Conservation (phyloP, 1,140 invertebrate species). For the Pogonomyrmex californicus region DNA sequence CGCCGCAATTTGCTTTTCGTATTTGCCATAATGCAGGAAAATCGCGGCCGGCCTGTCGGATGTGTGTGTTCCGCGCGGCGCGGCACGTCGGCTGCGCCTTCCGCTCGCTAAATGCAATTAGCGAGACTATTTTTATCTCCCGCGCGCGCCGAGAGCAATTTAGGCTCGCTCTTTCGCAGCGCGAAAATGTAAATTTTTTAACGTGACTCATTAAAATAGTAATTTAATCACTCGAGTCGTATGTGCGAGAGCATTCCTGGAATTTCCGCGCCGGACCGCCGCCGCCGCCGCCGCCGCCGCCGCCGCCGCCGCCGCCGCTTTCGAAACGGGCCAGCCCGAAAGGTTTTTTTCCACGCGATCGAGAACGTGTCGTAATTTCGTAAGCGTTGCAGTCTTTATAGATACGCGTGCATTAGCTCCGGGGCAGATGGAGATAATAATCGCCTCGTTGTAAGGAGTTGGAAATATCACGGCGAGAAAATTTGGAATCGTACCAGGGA, state of each 20-base stretch:
- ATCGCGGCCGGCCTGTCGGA: slow-evolving; percentile 58
- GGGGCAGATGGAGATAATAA: neutral
- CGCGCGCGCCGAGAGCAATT: slow-evolving; percentile 40
- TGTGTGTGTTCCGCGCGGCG: neutral
- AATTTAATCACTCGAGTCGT: slow-evolving; percentile 50
- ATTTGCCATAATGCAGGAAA: slow-evolving; percentile 66
- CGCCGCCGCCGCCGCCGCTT: too few species aligned
- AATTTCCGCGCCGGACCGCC: neutral
- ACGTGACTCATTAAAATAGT: slow-evolving; percentile 60
- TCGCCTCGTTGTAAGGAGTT: neutral
- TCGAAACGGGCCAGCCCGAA: too few species aligned
- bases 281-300: too few species aligned
- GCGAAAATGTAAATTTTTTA: slow-evolving; percentile 58
- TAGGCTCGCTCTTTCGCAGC: slow-evolving; percentile 48
- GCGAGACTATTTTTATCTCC: slow-evolving; percentile 58
- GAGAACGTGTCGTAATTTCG: neutral
- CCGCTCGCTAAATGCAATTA: slow-evolving; percentile 56
- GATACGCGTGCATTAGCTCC: neutral
- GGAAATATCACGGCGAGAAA: neutral
- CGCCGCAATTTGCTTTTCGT: slow-evolving; percentile 66
- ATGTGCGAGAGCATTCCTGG: slow-evolving; percentile 23
- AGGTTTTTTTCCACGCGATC: neutral
- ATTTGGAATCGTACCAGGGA: slow-evolving; percentile 14
- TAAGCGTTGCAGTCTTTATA: neutral
- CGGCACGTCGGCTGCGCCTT: slow-evolving; percentile 29